Base-by-base conservation (phyloP, 1,140 invertebrate species). In the Hyposmocoma kahamanoa region DNA sequence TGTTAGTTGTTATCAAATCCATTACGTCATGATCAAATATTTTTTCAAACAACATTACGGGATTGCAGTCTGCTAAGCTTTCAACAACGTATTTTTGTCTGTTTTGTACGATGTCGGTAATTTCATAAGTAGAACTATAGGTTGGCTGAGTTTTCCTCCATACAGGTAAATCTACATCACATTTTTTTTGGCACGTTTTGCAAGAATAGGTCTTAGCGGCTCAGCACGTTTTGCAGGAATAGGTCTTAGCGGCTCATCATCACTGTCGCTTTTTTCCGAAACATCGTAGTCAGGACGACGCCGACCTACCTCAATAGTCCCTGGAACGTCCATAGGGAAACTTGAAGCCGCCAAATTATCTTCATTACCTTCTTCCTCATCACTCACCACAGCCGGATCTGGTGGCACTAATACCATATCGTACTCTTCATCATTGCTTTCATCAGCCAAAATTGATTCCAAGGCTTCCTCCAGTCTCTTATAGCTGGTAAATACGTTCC, bases 21-120 rank as follows among this genome's bases (percentile, higher is more conserved):
- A 55, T 47, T 41, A 68, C 44, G 13, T 62, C 54, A 45, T 54
- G 38, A 54, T 65, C 62, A 56, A 67, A 62, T 38, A 67, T 48
- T 47, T 59, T 56, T 56, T 65, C 65, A 62, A 68, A 68, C 22
- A 65, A 36, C 28, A 46, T 39, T 48, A 68, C 56, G 20, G 59
- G 53, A 32, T 43, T 54, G 42, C 42, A 47, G 42, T 54, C 42
- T 56, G 44, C 39, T 53, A 60, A 19, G 9, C 18, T 10, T 38
- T 38, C 42, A n/a, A 45, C 18, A 18, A 45, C 8, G 34, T 43
- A 18, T 13, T 11, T 51, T 50, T 22, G 15, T 17, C 17, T 10
- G 19, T 46, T 28, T 21, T 51, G 42, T 17, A 51, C 20, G 15
- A 18, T 11, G 17, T 47, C 44, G 4, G 28, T 51, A 21, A 17